Evolutionary conservation across 2,113 vertebrate genomes (phyloP), one percentile per base, ranked within the genome.

Genomic region (Cnemophilus loriae): DNA sequence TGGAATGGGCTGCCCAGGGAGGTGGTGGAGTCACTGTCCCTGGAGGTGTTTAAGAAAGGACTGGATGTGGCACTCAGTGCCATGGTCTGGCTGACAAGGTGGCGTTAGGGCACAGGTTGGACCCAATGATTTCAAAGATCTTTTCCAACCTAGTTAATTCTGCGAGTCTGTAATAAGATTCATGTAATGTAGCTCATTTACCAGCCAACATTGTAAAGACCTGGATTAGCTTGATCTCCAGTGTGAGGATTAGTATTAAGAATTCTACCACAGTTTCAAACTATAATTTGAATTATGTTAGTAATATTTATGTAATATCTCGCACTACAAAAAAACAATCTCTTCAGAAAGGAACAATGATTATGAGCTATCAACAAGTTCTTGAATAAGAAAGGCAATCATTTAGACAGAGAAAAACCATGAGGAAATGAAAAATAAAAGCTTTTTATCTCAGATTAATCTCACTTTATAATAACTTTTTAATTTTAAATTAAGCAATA

Each of bases 401-500:
- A 84, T 68, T 93, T 91, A 80, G 27, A 63, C 13, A 76, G 55
- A 71, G 75, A 73, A 65, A 69, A 74, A 7, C 13, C 47, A 30
- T 3, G 28, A 91, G 85, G 49, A 71, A 83, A 76, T 70, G 26
- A 68, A 90, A 95, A 46, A 90, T 16, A 35, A 85, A 97, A 70
- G 21, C 46, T 55, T 95, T 85, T 96, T 89, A 91, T 95, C 56
- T 75, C 69, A 70, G 86, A 91, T 97, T 97, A 98, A 98, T 98
- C 96, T 95, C 78, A 79, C 53, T 95, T 95, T 89, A 44, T 93
- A 96, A 97, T 93, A 81, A 96, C 95, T 95, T 98, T 97, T 95
- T 95, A 95, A 90, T 98, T 97, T 98, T 96, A 97, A 97, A 98
- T 97, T 95, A 96, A 95, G 60, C 53, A 87, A 94, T 76, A 79